These are phyloP conservation scores for Calliphora vicina DNA, from an alignment of 1,140 invertebrate genomes.

Conservation along the genomic window DNA sequence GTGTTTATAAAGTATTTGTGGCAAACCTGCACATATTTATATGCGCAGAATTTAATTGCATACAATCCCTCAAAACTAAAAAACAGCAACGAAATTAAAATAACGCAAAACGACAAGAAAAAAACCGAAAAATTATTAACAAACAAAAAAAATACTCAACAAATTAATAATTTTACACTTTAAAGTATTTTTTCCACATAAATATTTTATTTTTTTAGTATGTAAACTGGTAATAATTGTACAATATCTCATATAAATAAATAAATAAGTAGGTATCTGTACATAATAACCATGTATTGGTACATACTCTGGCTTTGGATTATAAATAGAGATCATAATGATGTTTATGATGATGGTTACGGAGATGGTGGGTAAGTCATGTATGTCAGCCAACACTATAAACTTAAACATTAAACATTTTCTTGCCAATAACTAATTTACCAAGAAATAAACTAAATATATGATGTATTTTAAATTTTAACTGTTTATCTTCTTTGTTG, in stretches of 20 bases:
- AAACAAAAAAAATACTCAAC: neutral
- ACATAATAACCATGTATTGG: neutral
- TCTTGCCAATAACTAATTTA: neutral
- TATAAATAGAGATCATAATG: neutral
- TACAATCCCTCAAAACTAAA: slow-evolving; percentile 22
- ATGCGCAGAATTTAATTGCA: slow-evolving; percentile 39
- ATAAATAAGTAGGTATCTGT: neutral
- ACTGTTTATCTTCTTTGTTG: neutral
- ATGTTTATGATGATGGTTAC: neutral
- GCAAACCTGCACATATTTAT: slow-evolving; percentile 37
- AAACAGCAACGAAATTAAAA: slow-evolving; percentile 4
- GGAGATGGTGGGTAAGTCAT: neutral
- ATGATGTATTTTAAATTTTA: neutral
- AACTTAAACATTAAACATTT: neutral
- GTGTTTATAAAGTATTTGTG: slow-evolving; percentile 36
- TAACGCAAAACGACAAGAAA: neutral
- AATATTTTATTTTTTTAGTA: neutral
- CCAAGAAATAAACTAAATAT: neutral
- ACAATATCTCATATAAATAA: neutral
- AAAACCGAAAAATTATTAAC: neutral
- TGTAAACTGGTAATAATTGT: neutral
- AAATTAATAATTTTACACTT: neutral
- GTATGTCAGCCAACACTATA: neutral
- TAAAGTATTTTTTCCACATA: neutral
- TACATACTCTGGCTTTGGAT: neutral